phyloP scores from a whole-genome alignment of 2,113 vertebrate species.

The Sylvia atricapilla region DNA sequence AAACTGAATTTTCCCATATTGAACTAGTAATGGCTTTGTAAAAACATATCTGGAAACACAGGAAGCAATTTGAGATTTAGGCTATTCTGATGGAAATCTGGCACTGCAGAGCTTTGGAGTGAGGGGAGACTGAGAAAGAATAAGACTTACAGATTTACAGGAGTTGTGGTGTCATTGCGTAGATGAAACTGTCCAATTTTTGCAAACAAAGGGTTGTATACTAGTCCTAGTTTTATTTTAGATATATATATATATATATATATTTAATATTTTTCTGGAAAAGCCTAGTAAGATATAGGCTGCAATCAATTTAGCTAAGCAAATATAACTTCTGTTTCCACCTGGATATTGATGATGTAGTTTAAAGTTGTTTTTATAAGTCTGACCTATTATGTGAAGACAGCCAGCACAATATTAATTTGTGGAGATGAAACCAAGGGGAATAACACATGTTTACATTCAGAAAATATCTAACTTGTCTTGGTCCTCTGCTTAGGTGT shows the following conservation, averaged over 20 bases:
- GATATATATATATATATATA: not conserved
- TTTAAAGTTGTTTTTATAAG: not conserved
- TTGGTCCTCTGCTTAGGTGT: not conserved
- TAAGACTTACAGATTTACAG: not conserved
- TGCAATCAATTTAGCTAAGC: not conserved
- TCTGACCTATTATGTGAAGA: not conserved
- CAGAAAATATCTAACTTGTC: not conserved
- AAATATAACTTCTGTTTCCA: not conserved
- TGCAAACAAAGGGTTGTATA: not conserved
- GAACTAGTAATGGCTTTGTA: not conserved
- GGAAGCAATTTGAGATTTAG: not conserved
- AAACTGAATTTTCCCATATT: not conserved
- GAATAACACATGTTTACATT: not conserved
- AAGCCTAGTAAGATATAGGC: not conserved
- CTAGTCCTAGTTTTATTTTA: not conserved
- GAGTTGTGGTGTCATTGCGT: not conserved
- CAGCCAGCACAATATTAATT: not conserved
- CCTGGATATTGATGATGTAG: not conserved
- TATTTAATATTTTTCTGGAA: not conserved
- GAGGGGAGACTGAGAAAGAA: accelerated
- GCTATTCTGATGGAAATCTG: not conserved
- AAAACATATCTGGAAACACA: not conserved
- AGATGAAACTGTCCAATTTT: not conserved
- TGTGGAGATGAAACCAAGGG: not conserved
- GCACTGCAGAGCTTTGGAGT: not conserved